These are phyloP conservation scores for Chrysomela aeneicollis DNA, from an alignment of 2,888 invertebrate species.

Conservation along the genomic window DNA sequence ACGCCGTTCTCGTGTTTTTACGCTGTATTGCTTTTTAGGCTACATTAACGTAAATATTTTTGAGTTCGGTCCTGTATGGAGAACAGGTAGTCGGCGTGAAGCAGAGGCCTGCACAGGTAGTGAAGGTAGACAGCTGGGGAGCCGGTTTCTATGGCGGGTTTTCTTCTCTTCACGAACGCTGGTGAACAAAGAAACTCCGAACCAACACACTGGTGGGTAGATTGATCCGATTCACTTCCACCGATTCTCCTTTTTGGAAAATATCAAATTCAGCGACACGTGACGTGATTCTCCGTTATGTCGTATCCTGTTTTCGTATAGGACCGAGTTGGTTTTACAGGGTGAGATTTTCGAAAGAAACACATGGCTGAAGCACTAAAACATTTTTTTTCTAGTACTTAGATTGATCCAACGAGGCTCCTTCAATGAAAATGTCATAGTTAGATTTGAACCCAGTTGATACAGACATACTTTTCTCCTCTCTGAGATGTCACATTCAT, in stretches of 20 bases:
- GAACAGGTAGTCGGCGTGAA: conserved; percentile 30
- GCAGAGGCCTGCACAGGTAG: conserved; percentile 39
- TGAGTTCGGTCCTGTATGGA: conserved; percentile 23
- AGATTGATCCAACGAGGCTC: too few species aligned
- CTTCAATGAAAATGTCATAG: too few species aligned
- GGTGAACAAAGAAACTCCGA: conserved; percentile 37
- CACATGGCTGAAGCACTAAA: too few species aligned
- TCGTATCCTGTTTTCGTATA: neutral
- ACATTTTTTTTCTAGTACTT: too few species aligned
- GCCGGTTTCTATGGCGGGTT: conserved; percentile 41
- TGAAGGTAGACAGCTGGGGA: conserved; percentile 48
- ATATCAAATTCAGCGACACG: conserved; percentile 26
- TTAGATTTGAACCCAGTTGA: too few species aligned
- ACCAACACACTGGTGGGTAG: conserved; percentile 33
- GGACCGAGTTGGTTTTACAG: too few species aligned
- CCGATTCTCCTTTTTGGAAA: conserved; percentile 12
- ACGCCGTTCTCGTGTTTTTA: too few species aligned
- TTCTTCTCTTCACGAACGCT: conserved; percentile 26
- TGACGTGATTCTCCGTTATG: conserved; percentile 14
- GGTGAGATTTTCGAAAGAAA: too few species aligned
- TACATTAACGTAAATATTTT: too few species aligned
- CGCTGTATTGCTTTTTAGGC: too few species aligned
- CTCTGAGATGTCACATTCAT: too few species aligned
- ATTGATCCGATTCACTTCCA: conserved; percentile 34
- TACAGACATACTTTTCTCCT: too few species aligned